These are phyloP conservation scores for Typhlomys cinereus DNA, from an alignment of 2,113 vertebrate genomes.

Conservation along the genomic window DNA sequence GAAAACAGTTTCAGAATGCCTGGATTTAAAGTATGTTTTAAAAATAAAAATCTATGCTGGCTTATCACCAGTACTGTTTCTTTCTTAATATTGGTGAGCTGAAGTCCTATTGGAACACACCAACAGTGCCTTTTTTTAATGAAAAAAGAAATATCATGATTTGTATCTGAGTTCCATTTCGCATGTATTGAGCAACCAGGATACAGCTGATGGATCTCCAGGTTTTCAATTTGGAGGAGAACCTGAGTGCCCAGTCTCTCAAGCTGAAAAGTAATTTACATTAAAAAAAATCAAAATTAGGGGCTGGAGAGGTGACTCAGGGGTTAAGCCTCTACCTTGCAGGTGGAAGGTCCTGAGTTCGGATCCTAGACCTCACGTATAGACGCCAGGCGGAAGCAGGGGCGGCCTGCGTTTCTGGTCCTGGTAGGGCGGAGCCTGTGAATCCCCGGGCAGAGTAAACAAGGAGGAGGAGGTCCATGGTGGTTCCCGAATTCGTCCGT, in stretches of 20 bases:
- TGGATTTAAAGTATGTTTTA: neutral
- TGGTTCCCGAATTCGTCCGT: no score
- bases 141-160: neutral
- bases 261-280: slow-evolving; percentile 37
- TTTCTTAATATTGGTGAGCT: neutral
- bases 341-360: no score
- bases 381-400: no score
- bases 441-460: no score
- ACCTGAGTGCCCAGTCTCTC: neutral
- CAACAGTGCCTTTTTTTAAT: neutral
- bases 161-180: neutral
- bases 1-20: neutral
- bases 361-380: no score
- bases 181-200: neutral
- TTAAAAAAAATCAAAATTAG: slow-evolving; percentile 41
- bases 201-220: neutral
- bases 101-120: neutral
- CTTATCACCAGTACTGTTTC: neutral
- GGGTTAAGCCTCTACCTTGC: no score
- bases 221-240: slow-evolving; percentile 43
- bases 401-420: no score
- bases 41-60: neutral
- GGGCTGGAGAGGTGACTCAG: no score
- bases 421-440: no score
- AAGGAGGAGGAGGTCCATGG: no score